These are phyloP conservation scores for Mohoua ochrocephala DNA, from an alignment of 2,113 vertebrate genomes.

Conservation along the genomic window DNA sequence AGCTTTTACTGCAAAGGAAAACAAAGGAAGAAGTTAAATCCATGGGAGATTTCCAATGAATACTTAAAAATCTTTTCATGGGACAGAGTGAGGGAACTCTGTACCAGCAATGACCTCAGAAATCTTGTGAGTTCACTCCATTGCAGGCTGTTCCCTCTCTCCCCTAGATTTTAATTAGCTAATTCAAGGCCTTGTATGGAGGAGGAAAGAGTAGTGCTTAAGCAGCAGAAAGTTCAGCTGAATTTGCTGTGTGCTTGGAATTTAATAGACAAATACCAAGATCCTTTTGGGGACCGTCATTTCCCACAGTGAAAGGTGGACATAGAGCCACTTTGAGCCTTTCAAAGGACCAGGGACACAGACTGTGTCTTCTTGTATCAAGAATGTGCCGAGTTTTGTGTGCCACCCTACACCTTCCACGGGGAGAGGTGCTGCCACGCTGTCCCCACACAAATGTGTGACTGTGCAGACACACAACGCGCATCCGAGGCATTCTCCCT, in stretches of 20 bases:
- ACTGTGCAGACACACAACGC: neutral
- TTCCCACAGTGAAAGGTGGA: neutral
- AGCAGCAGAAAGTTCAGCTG: slow-evolving; percentile 47
- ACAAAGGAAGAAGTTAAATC: slow-evolving; percentile 76
- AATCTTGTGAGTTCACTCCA: slow-evolving; percentile 35
- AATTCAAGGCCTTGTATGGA: slow-evolving; percentile 36
- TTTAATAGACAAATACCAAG: neutral
- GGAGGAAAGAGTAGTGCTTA: slow-evolving; percentile 28
- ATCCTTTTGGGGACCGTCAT: neutral
- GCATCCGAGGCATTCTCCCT: neutral
- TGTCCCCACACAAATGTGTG: neutral
- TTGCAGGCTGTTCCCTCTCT: neutral
- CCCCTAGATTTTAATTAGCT: slow-evolving; percentile 43
- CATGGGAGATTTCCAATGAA: slow-evolving; percentile 74
- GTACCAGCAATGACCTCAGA: slow-evolving; percentile 56
- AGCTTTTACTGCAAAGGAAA: slow-evolving; percentile 78
- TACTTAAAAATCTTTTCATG: slow-evolving; percentile 68
- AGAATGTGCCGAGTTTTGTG: neutral
- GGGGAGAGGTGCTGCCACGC: neutral
- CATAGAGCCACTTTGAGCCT: neutral
- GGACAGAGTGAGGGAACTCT: slow-evolving; percentile 49
- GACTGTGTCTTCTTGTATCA: accelerated
- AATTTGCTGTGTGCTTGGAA: slow-evolving; percentile 15
- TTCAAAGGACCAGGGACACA: neutral
- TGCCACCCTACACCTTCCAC: accelerated